Evolutionary conservation across 1,140 invertebrate species (phyloP).

Genomic region (Penaeus japonicus): DNA sequence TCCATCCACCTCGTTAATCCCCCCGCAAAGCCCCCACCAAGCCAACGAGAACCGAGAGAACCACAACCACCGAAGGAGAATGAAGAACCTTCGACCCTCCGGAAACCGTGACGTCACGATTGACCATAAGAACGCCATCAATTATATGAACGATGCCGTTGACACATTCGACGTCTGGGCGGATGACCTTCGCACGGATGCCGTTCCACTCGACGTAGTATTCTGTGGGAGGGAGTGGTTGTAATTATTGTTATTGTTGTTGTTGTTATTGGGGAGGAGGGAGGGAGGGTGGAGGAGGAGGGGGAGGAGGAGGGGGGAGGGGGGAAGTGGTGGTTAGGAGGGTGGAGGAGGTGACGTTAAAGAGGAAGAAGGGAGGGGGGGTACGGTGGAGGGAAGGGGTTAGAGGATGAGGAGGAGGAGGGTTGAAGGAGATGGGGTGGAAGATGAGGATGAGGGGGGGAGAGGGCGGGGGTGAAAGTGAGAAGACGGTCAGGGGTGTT

Average conservation of each 20-base stretch:
- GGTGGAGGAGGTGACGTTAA: too few species aligned
- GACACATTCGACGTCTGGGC: slow-evolving; percentile 88
- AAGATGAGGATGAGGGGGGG: background rate
- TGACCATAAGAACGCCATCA: slow-evolving; percentile 81
- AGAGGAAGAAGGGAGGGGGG: background rate
- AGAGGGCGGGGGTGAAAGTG: background rate
- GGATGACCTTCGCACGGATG: slow-evolving; percentile 80
- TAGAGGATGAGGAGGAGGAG: background rate
- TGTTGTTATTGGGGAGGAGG: too few species aligned
- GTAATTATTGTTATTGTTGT: too few species aligned
- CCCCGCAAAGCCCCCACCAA: too few species aligned
- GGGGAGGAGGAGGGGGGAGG: too few species aligned
- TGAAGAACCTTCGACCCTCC: slow-evolving; percentile 59
- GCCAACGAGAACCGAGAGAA: background rate
- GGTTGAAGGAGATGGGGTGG: too few species aligned
- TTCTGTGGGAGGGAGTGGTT: slow-evolving; percentile 67
- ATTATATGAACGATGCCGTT: slow-evolving; percentile 94
- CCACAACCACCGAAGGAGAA: background rate
- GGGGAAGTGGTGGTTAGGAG: too few species aligned
- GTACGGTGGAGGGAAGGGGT: background rate
- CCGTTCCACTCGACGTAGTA: slow-evolving; percentile 85
- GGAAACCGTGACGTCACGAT: slow-evolving; percentile 82
- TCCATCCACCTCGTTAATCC: too few species aligned
- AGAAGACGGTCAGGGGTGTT: too few species aligned
- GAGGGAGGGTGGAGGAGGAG: too few species aligned